Base-by-base conservation (phyloP, 2,888 invertebrate genomes). In the Pammene fasciana region DNA sequence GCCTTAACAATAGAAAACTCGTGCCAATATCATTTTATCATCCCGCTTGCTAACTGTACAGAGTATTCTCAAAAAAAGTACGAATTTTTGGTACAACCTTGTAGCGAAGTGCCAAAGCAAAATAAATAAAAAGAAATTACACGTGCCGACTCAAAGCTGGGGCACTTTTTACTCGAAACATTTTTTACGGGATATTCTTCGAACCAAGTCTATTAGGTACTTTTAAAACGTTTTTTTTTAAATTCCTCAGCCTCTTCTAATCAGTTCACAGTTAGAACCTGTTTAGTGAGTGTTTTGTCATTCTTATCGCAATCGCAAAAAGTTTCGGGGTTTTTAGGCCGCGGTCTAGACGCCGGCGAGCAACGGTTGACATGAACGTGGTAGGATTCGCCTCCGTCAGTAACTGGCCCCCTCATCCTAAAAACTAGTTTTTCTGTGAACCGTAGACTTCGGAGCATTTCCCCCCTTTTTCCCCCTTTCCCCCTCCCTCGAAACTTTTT, bases 221-320 rank as follows among this genome's bases (percentile, higher is more conserved):
- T 43, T 59, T 59, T 26, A 43, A 57, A 41, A 14, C 57, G 57
- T 26, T 38, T 38, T 43, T 59, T 59, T 59, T 59, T 45, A 0
- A 34, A 59, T 45, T 45, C 41, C 41, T 57, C 41, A 26, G 26
- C n/a, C 57, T 9, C 26, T 59, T 59, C 26, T 45, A 43, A 59
- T 59, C 57, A 59, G 43, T 59, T 57, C 57, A 59, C 57, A 45
- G 57, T 59, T 43, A 59, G 13, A 59, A 59, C 45, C 7, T 43
- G 57, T 59, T 59, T 45, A 43, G 45, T 16, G 26, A 26, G 45
- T 18, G 57, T 59, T 59, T 43, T 59, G 57, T 59, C 57, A 59
- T 45, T 59, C 57, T 59, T 59, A 59, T 45, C 45, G 38, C 16
- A 4, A 13, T 43, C 45, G n/a, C 57, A 59, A 59, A 59, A 59